Conservation (phyloP, 2,113 vertebrate species). For the Nestor notabilis region DNA sequence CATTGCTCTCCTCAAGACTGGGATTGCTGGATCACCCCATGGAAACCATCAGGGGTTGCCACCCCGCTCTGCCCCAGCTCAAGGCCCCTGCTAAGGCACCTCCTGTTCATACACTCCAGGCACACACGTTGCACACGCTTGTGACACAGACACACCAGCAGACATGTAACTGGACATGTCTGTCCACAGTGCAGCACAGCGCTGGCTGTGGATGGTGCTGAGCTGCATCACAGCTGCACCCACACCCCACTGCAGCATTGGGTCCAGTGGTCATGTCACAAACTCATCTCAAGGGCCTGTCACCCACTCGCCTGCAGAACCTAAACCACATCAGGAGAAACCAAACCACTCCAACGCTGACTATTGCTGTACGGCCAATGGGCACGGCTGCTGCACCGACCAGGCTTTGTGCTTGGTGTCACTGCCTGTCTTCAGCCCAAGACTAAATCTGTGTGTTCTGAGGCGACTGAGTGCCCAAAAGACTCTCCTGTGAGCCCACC, state of each 20-base stretch:
- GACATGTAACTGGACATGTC: rapidly evolving
- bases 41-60: background rate
- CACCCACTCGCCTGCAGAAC: background rate
- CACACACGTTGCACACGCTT: rapidly evolving
- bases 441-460: background rate
- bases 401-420: background rate
- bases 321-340: background rate
- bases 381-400: rapidly evolving
- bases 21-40: background rate
- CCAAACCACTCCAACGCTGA: background rate
- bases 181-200: rapidly evolving
- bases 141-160: background rate
- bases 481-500: background rate
- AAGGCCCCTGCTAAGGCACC: background rate
- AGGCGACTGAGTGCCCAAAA: background rate
- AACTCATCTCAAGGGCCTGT: background rate
- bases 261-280: rapidly evolving
- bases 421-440: background rate
- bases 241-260: rapidly evolving
- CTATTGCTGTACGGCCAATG: rapidly evolving
- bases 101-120: too few relatives aligned
- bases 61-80: background rate
- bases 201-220: too few relatives aligned
- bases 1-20: background rate
- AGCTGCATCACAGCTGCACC: background rate